These are phyloP conservation scores for Bergia sp. DNA, from an alignment of 92 coral and sea anemone genomes.

Conservation along the genomic window DNA sequence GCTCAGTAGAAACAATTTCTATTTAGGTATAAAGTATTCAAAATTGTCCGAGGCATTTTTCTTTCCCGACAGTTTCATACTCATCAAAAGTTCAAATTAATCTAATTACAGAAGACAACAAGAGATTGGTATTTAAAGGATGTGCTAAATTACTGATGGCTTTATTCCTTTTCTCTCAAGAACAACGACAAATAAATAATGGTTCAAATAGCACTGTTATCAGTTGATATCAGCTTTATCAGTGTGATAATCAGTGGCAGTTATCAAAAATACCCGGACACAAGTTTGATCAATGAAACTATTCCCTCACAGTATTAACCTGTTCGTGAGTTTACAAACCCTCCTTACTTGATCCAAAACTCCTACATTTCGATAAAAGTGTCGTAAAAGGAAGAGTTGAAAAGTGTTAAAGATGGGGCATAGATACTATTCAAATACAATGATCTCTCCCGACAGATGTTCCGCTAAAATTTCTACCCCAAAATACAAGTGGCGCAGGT, in stretches of 20 bases:
- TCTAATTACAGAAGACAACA: conserved; percentile 1
- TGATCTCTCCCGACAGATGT: not conserved
- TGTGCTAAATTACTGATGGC: not conserved
- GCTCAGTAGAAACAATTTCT: not conserved
- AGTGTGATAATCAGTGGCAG: conserved; percentile 22
- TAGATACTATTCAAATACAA: too few species aligned
- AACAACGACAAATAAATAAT: not conserved
- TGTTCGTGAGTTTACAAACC: conserved; percentile 7
- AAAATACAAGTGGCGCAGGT: not conserved
- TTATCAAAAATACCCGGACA: not conserved
- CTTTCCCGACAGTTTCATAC: not conserved
- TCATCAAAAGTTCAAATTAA: not conserved
- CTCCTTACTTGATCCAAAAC: not conserved
- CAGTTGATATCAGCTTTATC: conserved; percentile 15
- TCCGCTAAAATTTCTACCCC: not conserved
- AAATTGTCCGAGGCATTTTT: not conserved
- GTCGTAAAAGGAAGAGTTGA: not conserved
- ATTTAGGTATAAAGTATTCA: not conserved
- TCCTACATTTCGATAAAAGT: not conserved
- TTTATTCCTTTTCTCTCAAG: conserved; percentile 15
- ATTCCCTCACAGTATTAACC: not conserved
- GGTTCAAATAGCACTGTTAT: conserved; percentile 25
- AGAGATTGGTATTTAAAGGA: conserved; percentile 2
- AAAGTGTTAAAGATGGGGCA: not conserved
- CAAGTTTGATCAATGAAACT: not conserved